Evolutionary conservation across 2,888 invertebrate genomes (phyloP), one percentile per base, ranked within the genome.

Genomic region (Eudemis profundana): DNA sequence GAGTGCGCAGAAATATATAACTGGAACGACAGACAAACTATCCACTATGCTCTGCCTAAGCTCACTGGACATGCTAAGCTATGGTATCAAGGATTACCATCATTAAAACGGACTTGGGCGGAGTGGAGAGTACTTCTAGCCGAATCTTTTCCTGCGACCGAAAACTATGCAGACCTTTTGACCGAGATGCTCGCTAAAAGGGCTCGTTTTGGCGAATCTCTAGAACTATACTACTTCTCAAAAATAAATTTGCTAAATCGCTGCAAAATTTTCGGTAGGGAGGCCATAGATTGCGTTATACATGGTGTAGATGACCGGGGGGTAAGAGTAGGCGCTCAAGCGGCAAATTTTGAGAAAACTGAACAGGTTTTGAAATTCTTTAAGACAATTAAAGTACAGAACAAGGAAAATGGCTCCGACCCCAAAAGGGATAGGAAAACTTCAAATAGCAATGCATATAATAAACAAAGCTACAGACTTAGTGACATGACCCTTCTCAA

Each of bases 51-150:
- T 10, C 12, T 64, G 10, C 64, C 64, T 14, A 60, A 61, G 40
- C 29, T 65, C 1, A 23, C 23, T 10, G 68, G 65, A 0, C 8
- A 27, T 14, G 68, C 68, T 1, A 61, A 56, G 40, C 15, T 49
- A 0, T 68, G 68, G 66, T 68, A 66, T 33, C 62, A 68, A 21
- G 59, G 68, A 7, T 42, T 65, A 19, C 68, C 61, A 2, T 42
- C 59, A n/a, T 3, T 65, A 10, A 36, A 19, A 17, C 3, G 17
- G 17, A 51, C 59, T 21, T 69, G 68, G 67, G 2, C 57, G 0
- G 65, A 69, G 27, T 69, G 46, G 46, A 40, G 15, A 15, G 4
- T 40, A 40, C 19, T 29, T 7, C 2, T 29, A 8, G 29, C 29
- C 5, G 23, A 23, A 23, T 61, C 50, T 1, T 61, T 61, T 36